Base-by-base conservation (phyloP, 2,888 invertebrate species). In the Ectemnius continuus region DNA sequence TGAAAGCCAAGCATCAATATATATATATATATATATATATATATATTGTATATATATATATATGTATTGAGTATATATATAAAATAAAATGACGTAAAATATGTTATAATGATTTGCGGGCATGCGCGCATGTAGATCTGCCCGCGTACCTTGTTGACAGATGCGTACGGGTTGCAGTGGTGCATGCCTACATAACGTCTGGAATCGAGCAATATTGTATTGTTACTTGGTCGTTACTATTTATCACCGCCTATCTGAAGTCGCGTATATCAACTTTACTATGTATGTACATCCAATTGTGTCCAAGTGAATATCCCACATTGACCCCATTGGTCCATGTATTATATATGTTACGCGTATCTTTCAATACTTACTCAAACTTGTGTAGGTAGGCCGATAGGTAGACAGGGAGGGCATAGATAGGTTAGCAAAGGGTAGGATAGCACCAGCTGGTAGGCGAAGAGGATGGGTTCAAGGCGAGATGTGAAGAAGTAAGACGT, bases 131-230 rank as follows among this genome's bases (percentile, higher is more conserved):
- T 23, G 23, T 23, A 23, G 3, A 23, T 23, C 23, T 23, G 23
- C 23, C 3, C 3, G 23, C 23, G 23, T 23, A 23, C 23, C 2
- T 23, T 23, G 23, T 23, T 23, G 23, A 23, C 3, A 23, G 23
- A 2, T 23, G 3, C 23, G 23, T 23, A 3, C 2, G 3, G 23
- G 3, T 23, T 23, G 23, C 23, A 23, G 23, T 23, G 23, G 23
- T 2, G 23, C 23, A 47, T n/a, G 11, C 47, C n/a, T n/a, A n/a
- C 47, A n/a, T 47, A 14, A 47, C n/a, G 47, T 47, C 11, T 47
- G n/a, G 64, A 73, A 82, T 82, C 79, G 79, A 82, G 82, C 80
- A 82, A 82, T 82, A 82, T 82, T 74, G 69, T 79, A 80, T 75
- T 76, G 76, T 82, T 79, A 82, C 65, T 82, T 79, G 73, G 68